phyloP scores from a whole-genome alignment of 2,888 invertebrate species.

The Hirtodrosophila confusa region DNA sequence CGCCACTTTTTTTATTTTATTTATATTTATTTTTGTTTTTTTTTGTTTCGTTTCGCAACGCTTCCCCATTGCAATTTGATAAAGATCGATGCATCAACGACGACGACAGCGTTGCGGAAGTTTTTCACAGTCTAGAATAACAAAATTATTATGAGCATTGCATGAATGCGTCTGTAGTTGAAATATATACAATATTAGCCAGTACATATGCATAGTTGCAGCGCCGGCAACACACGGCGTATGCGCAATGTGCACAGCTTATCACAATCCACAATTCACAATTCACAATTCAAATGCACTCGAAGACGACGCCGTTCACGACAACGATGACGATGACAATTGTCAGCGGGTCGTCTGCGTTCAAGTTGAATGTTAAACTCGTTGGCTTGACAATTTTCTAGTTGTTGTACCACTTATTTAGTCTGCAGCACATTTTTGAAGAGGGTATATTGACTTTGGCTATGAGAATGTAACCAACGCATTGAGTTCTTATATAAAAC shows the following conservation, averaged over 20 bases:
- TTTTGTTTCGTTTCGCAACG: constrained; percentile 53
- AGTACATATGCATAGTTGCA: background rate
- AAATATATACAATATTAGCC: constrained; percentile 5
- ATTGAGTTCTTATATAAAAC: no score
- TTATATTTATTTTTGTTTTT: constrained; percentile 7
- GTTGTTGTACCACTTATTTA: background rate
- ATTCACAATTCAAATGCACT: constrained; percentile 66
- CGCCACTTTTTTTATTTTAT: constrained; percentile 13
- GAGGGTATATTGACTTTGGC: constrained; percentile 10
- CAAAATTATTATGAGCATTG: constrained; percentile 64
- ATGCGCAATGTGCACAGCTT: constrained; percentile 71
- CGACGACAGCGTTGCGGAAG: constrained; percentile 57
- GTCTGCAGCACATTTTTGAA: background rate
- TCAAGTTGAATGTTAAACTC: constrained; percentile 80
- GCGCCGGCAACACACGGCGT: constrained; percentile 49
- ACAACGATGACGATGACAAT: constrained; percentile 12
- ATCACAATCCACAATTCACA: constrained; percentile 70
- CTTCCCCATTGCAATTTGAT: constrained; percentile 77
- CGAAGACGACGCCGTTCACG: constrained; percentile 7
- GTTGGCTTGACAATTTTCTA: constrained; percentile 38
- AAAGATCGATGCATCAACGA: constrained; percentile 67
- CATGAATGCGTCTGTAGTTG: constrained; percentile 36
- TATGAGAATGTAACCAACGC: background rate
- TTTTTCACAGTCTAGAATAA: constrained; percentile 60
- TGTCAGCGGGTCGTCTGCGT: constrained; percentile 70